Base-by-base conservation (phyloP, 2,797 vertebrate genomes). In the Ispidina lecontei region DNA sequence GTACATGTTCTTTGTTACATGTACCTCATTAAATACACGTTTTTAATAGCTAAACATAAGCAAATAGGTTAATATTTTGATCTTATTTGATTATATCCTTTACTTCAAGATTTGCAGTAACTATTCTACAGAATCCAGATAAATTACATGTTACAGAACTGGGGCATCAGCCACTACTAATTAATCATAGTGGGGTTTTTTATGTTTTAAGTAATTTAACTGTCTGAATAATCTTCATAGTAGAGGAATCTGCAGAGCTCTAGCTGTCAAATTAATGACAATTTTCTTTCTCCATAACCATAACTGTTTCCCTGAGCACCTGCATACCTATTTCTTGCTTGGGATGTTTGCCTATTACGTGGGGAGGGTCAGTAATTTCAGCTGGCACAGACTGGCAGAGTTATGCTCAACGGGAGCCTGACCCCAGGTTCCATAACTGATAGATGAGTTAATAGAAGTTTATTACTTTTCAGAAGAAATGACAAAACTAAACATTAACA, bases 391-490 rank as follows among this genome's bases (percentile, higher is more conserved):
- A 89, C 15, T 82, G 82, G 28, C 59, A 90, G 72, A 83, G 52
- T 76, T 87, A 87, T 90, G 13, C 69, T 71, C 80, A 78, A 56
- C 0, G 6, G 84, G 77, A 91, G 23, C 54, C 65, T 82, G 89
- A 90, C 73, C 59, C 44, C 49, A 33, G 22, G 52, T 90, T 84
- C 69, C 75, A 67, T 77, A 91, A 76, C 76, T 62, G 76, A 72
- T 39, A 94, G 76, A 82, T 89, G 89, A 89, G 70, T 51, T 79
- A 76, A 84, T 77, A 80, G 72, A 87, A 74, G 60, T 80, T 85
- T 79, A 93, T 94, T 91, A 71, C 76, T 90, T 94, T 87, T 81
- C 69, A 90, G 89, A 95, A 90, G 60, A 90, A 92, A 89, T 73
- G n/a, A 90, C 52, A 78, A 93, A 95, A 91, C 63, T 73, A 84